phyloP scores from a whole-genome alignment of 2,113 vertebrate species.

The Bathybates hornii region DNA sequence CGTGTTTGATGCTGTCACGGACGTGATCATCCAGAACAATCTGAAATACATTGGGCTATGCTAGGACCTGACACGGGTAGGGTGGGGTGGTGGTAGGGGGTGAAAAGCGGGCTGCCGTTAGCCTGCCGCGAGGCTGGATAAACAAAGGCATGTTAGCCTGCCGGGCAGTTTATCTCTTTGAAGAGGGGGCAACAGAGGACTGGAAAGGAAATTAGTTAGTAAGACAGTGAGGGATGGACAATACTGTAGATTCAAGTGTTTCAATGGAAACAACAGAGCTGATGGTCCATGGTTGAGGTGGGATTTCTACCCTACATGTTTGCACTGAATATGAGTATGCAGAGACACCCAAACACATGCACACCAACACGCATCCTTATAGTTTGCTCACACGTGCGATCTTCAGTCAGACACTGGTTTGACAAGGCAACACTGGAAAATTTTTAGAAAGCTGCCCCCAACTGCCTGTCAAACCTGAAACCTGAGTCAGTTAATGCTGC shows the following conservation, averaged over 20 bases:
- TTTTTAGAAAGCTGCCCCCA: conserved; percentile 33
- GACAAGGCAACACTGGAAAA: conserved; percentile 65
- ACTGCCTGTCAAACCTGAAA: conserved; percentile 39
- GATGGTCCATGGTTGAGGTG: conserved; percentile 34
- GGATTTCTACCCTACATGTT: conserved; percentile 69
- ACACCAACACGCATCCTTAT: conserved; percentile 18
- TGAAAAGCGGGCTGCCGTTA: neutral
- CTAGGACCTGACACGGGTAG: conserved; percentile 71
- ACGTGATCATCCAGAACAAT: conserved; percentile 99
- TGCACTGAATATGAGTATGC: conserved; percentile 75
- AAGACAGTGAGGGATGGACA: conserved; percentile 14
- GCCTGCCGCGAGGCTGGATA: conserved; percentile 18
- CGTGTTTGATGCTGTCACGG: conserved; percentile 98
- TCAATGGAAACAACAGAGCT: conserved; percentile 40
- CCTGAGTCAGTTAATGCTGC: conserved; percentile 65
- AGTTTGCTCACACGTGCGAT: conserved; percentile 61
- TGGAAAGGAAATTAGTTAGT: conserved; percentile 12
- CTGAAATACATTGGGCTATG: conserved; percentile 99
- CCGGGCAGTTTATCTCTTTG: conserved; percentile 28
- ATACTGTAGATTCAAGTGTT: conserved; percentile 48
- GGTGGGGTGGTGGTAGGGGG: neutral
- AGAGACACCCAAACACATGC: conserved; percentile 52
- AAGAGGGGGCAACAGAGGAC: conserved; percentile 45
- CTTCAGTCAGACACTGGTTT: conserved; percentile 58
- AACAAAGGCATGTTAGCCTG: conserved; percentile 23